A percentile compares a stretch with the other conserved stretches of the same genome.
Evolutionary conservation across 2,797 vertebrate genomes (phyloP).

Genomic region (Gobio occitaniae): DNA sequence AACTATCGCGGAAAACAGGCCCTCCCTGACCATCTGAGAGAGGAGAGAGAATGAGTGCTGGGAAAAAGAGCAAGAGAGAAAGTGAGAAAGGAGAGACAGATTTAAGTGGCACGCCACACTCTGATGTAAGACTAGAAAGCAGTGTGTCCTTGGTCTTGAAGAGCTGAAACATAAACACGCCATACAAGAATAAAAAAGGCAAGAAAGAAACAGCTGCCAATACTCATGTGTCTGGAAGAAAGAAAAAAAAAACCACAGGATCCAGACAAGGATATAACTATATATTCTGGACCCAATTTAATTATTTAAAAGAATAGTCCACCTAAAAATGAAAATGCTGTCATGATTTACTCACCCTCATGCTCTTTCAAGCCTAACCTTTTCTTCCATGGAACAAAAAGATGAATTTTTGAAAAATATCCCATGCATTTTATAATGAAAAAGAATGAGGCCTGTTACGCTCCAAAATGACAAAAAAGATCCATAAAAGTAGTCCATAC

Average conservation of each 20-base stretch:
- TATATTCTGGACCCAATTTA: not conserved
- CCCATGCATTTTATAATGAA: no score
- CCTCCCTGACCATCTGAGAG: constrained; percentile 20
- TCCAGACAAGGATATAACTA: constrained; percentile 1
- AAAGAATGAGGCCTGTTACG: not conserved
- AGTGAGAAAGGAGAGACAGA: not conserved
- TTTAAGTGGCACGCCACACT: constrained; percentile 25
- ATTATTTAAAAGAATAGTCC: constrained; percentile 17
- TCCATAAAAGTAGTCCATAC: not conserved
- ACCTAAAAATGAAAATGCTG: constrained; percentile 13
- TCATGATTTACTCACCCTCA: not conserved
- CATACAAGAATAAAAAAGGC: constrained; percentile 19
- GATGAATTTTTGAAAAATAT: not conserved
- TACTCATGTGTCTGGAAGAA: constrained; percentile 5
- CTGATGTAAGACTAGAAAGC: constrained; percentile 43
- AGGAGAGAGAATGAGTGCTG: constrained; percentile 2
- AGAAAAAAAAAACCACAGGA: not conserved
- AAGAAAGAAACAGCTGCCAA: not conserved
- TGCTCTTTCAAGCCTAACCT: not conserved
- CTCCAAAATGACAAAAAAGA: not conserved
- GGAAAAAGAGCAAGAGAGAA: constrained; percentile 13
- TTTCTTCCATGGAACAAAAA: not conserved
- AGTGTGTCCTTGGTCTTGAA: constrained; percentile 27
- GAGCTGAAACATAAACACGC: constrained; percentile 15
- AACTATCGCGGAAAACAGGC: constrained; percentile 63